Base-by-base conservation (phyloP, 2,113 vertebrate species). In the Suricata suricatta region DNA sequence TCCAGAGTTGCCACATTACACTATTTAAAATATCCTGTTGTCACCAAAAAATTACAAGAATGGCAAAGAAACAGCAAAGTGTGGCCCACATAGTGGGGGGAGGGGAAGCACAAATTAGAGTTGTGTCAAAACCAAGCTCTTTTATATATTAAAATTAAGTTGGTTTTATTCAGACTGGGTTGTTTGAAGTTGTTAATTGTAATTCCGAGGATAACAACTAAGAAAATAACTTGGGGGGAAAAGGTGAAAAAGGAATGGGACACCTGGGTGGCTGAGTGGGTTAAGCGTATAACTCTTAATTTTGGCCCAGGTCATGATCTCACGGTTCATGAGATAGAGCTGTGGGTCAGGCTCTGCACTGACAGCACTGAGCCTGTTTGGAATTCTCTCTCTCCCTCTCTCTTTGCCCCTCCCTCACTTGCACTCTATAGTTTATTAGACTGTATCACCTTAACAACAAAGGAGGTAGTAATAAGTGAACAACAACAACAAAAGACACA, bases 151-250 rank as follows among this genome's bases (percentile, higher is more conserved):
- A 69, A 96, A 94, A 86, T 90, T 88, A 95, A 83, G 16, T 93
- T 96, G 68, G 14, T 80, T 95, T 93, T 69, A 69, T 68, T 88
- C 41, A 88, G 0, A 54, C 25, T 85, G 31, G 11, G 21, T 84
- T 93, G 60, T 95, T 94, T 92, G 50, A 82, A 77, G n/a, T 95
- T 92, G 14, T 81, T 95, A 64, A 77, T 47, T 79, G 7, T 57
- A 96, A 50, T 86, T 17, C 21, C 10, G 60, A 95, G 84, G 69
- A 81, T 4, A 87, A 14, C 17, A 31, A 50, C 8, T 89, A 74
- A 80, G 41, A 92, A 85, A 83, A 47, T 91, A 68, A 68, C 47
- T 93, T 38, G 17, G 35, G 25, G 41, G 5, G 0, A 21, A 16
- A 23, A 31, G 23, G 35, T 57, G 57, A n/a, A 69, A 90, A 47